Evolutionary conservation across 2,113 vertebrate species (phyloP), one percentile per base, ranked within the genome.

Genomic region (Cochlearius cochlearius): DNA sequence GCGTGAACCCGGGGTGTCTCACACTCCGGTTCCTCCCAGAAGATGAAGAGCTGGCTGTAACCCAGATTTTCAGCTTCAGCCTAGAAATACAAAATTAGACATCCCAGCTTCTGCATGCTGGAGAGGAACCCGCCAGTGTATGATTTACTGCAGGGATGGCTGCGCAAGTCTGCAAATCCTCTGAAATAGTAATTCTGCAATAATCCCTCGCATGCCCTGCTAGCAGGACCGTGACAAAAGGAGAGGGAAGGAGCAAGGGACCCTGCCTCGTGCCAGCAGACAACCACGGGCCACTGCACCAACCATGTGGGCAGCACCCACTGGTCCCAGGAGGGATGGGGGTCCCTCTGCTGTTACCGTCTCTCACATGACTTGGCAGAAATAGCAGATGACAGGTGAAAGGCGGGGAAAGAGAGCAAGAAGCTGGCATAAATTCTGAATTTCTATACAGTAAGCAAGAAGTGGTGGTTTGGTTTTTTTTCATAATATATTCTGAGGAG

Each of bases 261-360:
- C 21, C 22, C 53, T 72, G 23, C 36, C 47, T 63, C 39, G 36
- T 6, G 21, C 27, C 58, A 77, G 62, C 68, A 66, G 27, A 55
- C 39, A 76, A 7, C 32, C 55, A 67, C 0, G 0, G 30, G 52
- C 59, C 2, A 4, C 69, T 72, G 63, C n/a, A n/a, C 27, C 1
- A 2, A 18, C 25, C 3, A 0, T 4, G 21, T 13, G 30, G 9
- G 21, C 19, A 69, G 49, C 45, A 60, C 14, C 56, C n/a, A 22
- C 38, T 1, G 7, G 9, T 30, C 39, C 69, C 36, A 50, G 23
- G 22, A 59, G 30, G 27, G 21, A 17, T 16, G 10, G 3, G 26
- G 14, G 18, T 67, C 59, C n/a, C 23, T 58, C 68, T 43, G 47
- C 59, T 86, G 50, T 43, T 66, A 86, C 27, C 0, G 0, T 7